Conservation (phyloP, 2,888 invertebrate genomes). For the Drosophila rellima region DNA sequence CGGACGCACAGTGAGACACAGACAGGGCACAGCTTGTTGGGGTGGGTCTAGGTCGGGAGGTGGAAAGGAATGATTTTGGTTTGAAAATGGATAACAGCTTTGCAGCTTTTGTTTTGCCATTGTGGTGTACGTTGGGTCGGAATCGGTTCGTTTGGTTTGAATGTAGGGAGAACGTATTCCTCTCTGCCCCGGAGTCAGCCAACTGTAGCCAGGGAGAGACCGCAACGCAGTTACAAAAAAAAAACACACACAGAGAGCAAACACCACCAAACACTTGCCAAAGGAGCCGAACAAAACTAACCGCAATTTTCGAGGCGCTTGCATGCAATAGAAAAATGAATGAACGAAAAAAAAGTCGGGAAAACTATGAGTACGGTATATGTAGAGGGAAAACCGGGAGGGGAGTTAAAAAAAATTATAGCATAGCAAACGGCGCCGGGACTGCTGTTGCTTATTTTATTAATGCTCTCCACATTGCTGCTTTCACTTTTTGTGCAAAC, state of each 20-base stretch:
- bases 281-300: conserved; percentile 66
- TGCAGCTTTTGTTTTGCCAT: conserved; percentile 80
- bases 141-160: conserved; percentile 24
- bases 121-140: conserved; percentile 43
- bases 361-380: background rate
- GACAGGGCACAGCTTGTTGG: conserved; percentile 73
- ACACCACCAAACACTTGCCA: conserved; percentile 55
- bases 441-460: conserved; percentile 66
- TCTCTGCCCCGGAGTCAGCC: conserved; percentile 45
- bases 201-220: conserved; percentile 59
- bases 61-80: conserved; percentile 24
- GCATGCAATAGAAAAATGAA: conserved; percentile 65
- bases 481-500: conserved; percentile 45
- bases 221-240: conserved; percentile 73
- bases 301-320: conserved; percentile 82
- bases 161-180: background rate
- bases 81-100: conserved; percentile 72
- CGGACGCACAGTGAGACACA: conserved; percentile 32
- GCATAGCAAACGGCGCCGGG: conserved; percentile 40
- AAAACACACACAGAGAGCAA: conserved; percentile 24
- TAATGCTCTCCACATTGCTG: conserved; percentile 57
- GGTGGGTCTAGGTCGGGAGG: conserved; percentile 52
- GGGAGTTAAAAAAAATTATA: conserved; percentile 21
- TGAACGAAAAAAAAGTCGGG: conserved; percentile 13
- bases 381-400: background rate